A percentile compares a stretch with the other conserved stretches of the same genome.
Conservation (phyloP, 2,113 vertebrate genomes). For the Fulica atra region DNA sequence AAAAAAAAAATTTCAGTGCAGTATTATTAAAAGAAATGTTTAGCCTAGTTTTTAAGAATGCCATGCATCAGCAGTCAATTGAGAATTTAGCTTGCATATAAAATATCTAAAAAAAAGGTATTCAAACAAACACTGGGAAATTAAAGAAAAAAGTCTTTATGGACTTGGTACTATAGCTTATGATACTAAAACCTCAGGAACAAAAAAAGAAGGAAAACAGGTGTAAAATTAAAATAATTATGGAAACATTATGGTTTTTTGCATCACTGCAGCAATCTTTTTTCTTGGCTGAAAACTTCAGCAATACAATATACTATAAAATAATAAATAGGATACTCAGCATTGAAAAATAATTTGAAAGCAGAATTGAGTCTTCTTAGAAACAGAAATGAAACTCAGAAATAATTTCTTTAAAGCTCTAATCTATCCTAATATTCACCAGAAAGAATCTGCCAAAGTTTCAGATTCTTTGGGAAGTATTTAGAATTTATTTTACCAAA, state of each 20-base stretch:
- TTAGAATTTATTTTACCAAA: neutral
- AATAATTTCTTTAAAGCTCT: neutral
- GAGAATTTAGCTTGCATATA: neutral
- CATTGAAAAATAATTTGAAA: neutral
- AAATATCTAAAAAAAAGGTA: neutral
- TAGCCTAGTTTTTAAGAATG: neutral
- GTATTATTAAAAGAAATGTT: neutral
- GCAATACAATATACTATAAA: neutral
- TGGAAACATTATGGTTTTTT: neutral
- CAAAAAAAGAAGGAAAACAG: neutral
- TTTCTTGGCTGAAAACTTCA: neutral
- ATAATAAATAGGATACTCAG: neutral
- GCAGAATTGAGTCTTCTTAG: neutral
- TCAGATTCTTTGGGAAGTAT: neutral
- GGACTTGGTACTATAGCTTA: neutral
- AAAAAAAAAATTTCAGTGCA: neutral
- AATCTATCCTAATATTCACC: neutral
- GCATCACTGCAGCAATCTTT: neutral
- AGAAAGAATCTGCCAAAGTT: neutral
- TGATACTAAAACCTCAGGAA: neutral
- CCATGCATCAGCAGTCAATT: neutral
- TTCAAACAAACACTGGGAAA: neutral
- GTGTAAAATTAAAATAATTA: neutral
- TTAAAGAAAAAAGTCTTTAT: neutral
- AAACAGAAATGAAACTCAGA: neutral